Evolutionary conservation across 64 coral and sea anemone species (phyloP), one percentile per base, ranked within the genome.

Genomic region (Acropora tenuis): DNA sequence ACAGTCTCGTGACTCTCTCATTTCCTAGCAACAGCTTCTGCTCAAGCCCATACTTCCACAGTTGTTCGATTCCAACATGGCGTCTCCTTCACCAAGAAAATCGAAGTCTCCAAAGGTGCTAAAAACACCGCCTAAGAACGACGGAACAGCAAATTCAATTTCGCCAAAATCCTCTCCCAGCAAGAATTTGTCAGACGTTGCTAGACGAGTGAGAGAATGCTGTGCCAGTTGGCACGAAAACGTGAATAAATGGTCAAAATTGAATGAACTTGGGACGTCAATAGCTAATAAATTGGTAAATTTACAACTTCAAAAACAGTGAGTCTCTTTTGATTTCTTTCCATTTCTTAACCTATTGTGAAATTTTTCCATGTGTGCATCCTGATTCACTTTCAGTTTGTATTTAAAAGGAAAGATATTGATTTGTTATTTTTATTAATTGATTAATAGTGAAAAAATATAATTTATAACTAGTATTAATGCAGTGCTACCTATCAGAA

Each of bases 261-360:
- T 92, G 6, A 99, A 99, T 15, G 52, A 78, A 61, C 15, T 89
- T 16, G 94, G 94, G 60, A 83, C 66, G 10, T 88, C 76, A 12
- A 83, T 96, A 66, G 97, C 97, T 15, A 99, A 91, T 48, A 99
- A 99, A 48, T 77, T 99, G 47, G 86, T 93, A 73, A 96, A 99
- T 86, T 77, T 91, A 45, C 88, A 96, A 40, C 89, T 96, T 8
- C 94, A 96, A 92, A 94, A 92, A 79, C 74, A 95, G 97, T 99
- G 82, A 80, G 97, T 92, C 11, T 9, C 47, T 6, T 73, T 6
- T 41, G 1, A 41, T 73, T 1, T 73, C 3, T 40, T 40, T 9
- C 40, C 69, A 73, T 73, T 76, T 30, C 30, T 30, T 30, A 30
- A 30, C 30, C 30, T 30, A 30, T 30, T 30, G 30, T 30, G 30